Base-by-base conservation (phyloP, 2,797 vertebrate species). In the Craterocephalus amniculus region DNA sequence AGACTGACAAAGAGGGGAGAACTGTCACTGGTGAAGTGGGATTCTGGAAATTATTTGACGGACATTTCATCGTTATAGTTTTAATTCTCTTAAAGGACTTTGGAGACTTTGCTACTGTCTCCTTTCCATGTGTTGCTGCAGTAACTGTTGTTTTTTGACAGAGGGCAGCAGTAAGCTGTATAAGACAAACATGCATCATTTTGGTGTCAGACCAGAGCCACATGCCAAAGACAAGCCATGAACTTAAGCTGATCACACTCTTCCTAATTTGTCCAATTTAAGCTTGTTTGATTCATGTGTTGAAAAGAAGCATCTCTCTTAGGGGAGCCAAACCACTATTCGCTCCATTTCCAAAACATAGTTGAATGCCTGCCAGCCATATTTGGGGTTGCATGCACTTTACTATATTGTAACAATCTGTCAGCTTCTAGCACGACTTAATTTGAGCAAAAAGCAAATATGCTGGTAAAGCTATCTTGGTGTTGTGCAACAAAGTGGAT, bases 111-210 rank as follows among this genome's bases (percentile, higher is more conserved):
- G 80, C 79, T 86, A 85, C 82, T 76, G 84, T 74, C 51, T 74
- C 70, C 65, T 54, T 27, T 14, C 6, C 32, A 6, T 27, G 22
- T 65, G 20, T 72, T 2, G 24, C 40, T 91, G 91, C 87, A 93
- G 83, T 93, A 69, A 76, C 76, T 0, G 0, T 34, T 2, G 1
- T 63, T 78, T 38, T 56, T 34, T 80, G 88, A 80, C 87, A 94
- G 93, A 92, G 90, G 93, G 93, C 91, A 91, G 91, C 91, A 93
- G 84, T 84, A 74, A 89, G 87, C 90, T 72, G 73, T 74, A 66
- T 58, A 79, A 60, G 49, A 5, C 26, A 29, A 57, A 24, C 60
- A 14, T 0, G 49, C 40, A 52, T 29, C 0, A 22, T 6, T 49
- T 74, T 76, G 70, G 63, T 74, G 57, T 78, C 20, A 74, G 32